Percentiles rank a stretch among this genome's conserved stretches.
phyloP scores from a whole-genome alignment of 2,113 vertebrate species.

The Calyptommatus sinebrachiatus region DNA sequence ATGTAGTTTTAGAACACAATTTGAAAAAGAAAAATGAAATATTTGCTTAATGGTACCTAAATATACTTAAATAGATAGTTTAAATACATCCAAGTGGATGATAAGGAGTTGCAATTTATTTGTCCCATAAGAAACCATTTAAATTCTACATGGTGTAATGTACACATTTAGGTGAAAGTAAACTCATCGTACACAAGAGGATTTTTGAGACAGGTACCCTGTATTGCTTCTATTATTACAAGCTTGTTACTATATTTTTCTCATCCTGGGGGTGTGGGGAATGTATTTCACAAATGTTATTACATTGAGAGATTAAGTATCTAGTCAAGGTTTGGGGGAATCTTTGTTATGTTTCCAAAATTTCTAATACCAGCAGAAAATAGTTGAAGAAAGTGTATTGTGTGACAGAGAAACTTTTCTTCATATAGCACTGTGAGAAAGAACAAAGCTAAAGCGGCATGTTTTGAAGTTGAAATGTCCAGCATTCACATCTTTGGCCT shows the following conservation, averaged over 20 bases:
- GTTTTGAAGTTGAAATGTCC: neutral
- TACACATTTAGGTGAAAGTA: neutral
- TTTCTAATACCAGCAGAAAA: neutral
- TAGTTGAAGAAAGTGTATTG: neutral
- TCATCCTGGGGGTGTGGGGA: no score
- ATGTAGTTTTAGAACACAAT: neutral
- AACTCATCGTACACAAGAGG: neutral
- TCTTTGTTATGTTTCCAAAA: neutral
- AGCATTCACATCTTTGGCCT: neutral
- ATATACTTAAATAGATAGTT: no score
- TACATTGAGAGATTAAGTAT: neutral
- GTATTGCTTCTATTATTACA: neutral
- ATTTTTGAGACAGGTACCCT: constrained; percentile 3
- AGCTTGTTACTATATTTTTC: neutral
- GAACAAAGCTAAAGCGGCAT: constrained; percentile 19
- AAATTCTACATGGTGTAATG: constrained; percentile 1
- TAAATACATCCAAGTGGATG: no score
- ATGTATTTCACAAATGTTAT: constrained; percentile 14
- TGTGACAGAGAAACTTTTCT: constrained; percentile 12
- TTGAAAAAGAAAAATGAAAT: no score
- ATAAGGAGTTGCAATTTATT: neutral
- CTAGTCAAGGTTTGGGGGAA: neutral
- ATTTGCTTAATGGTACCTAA: no score
- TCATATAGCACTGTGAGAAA: constrained; percentile 13
- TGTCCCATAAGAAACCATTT: neutral